Percentiles rank a stretch among this genome's conserved stretches.
These are phyloP conservation scores for Galeruca laticollis DNA, from an alignment of 2,888 invertebrate genomes.

Conservation along the genomic window DNA sequence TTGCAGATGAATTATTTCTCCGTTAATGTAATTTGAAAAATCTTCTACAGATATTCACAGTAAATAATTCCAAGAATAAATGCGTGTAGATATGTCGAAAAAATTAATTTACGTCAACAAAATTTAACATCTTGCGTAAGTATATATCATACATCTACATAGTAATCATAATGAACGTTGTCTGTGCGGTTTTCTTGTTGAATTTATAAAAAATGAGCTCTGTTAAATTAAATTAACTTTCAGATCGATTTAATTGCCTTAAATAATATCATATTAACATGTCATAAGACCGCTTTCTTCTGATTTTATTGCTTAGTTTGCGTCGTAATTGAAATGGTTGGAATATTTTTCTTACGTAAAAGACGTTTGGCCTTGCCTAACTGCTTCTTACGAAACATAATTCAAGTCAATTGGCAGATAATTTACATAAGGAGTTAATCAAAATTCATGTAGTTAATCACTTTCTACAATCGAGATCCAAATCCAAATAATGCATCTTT, in stretches of 20 bases:
- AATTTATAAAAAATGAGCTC: slow-evolving; percentile 7
- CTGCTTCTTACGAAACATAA: slow-evolving; percentile 25
- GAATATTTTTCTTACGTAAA: slow-evolving; percentile 38
- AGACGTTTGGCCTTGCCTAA: slow-evolving; percentile 41
- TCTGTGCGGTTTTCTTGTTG: neutral
- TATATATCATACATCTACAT: neutral
- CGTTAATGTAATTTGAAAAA: too few species aligned
- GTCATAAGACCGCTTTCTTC: slow-evolving; percentile 16
- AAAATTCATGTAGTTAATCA: slow-evolving; percentile 22
- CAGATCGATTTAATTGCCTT: slow-evolving; percentile 20
- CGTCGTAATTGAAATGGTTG: slow-evolving; percentile 29
- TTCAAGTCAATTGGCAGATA: slow-evolving; percentile 30
- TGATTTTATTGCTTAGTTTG: neutral
- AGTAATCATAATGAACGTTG: neutral
- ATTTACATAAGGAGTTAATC: slow-evolving; percentile 34
- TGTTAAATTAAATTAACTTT: slow-evolving; percentile 19
- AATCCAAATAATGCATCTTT: slow-evolving; percentile 12
- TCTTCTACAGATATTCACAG: too few species aligned
- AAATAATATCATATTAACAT: slow-evolving; percentile 13
- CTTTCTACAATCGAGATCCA: slow-evolving; percentile 23
- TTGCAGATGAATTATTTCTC: too few species aligned
- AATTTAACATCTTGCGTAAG: too few species aligned
- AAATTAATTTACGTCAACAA: neutral
- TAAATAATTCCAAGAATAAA: too few species aligned
- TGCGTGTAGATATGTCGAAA: too few species aligned